Percentiles rank a stretch among this genome's conserved stretches.
These are phyloP conservation scores for Eupristina koningsbergeri DNA, from an alignment of 1,140 invertebrate species.

Conservation along the genomic window DNA sequence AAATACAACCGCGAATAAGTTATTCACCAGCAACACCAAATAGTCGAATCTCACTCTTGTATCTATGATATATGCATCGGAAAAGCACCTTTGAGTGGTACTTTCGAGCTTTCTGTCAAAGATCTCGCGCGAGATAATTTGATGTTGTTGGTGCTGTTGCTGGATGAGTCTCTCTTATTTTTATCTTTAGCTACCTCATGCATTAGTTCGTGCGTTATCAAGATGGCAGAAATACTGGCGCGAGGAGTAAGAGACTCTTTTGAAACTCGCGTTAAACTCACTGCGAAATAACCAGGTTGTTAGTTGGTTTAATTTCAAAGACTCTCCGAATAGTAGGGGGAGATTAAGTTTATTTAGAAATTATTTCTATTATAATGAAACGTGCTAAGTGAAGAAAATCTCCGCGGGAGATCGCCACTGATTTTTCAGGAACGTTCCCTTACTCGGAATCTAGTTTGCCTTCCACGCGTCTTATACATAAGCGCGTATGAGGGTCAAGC, in stretches of 20 bases:
- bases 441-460: background rate
- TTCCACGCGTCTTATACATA: constrained; percentile 13
- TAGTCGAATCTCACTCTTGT: background rate
- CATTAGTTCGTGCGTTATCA: constrained; percentile 19
- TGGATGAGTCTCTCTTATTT: constrained; percentile 15
- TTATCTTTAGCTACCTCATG: background rate
- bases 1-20: constrained; percentile 11
- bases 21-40: background rate
- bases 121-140: constrained; percentile 32
- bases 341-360: constrained; percentile 3
- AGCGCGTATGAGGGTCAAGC: background rate
- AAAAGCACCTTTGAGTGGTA: constrained; percentile 9
- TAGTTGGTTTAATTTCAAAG: constrained; percentile 25
- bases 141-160: too few relatives aligned
- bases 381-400: background rate
- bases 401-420: too few relatives aligned
- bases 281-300: constrained; percentile 25
- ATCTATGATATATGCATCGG: constrained; percentile 13
- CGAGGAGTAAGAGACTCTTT: background rate
- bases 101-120: constrained; percentile 42
- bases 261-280: background rate
- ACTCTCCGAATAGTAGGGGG: background rate
- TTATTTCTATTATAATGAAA: background rate
- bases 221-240: constrained; percentile 8
- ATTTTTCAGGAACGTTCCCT: too few relatives aligned